phyloP scores from a whole-genome alignment of 2,113 vertebrate species.

The Rhabdornis inornatus region DNA sequence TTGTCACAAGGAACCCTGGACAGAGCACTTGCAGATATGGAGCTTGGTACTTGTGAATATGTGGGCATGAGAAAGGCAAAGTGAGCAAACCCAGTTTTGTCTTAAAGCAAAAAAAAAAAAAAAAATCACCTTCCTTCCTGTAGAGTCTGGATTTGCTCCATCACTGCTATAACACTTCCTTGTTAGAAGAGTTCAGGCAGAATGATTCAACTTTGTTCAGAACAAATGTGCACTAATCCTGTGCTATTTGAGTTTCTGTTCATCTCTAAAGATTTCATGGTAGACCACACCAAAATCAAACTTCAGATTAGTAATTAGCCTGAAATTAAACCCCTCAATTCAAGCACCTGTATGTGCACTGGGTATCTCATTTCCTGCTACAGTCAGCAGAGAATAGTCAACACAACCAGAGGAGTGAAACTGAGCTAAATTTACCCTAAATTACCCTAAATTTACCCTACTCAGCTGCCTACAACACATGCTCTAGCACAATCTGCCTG shows the following conservation, averaged over 20 bases:
- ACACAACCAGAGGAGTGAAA: neutral
- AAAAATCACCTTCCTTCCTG: neutral
- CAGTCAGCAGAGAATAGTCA: neutral
- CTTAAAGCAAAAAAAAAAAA: neutral
- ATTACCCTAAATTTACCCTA: neutral
- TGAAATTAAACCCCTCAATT: neutral
- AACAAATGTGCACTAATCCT: neutral
- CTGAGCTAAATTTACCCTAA: neutral
- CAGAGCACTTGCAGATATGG: neutral
- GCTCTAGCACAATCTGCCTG: neutral
- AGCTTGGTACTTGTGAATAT: neutral
- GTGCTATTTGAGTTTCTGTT: neutral
- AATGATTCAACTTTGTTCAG: neutral
- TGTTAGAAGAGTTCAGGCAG: neutral
- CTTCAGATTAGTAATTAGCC: neutral
- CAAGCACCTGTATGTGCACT: neutral
- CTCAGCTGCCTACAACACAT: neutral
- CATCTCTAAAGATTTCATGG: neutral
- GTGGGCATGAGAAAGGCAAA: neutral
- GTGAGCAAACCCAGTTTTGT: neutral
- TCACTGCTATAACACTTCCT: neutral
- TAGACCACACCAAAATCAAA: neutral
- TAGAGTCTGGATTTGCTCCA: neutral
- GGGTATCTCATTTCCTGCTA: neutral
- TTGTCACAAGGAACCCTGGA: neutral